A percentile compares a stretch with the other conserved stretches of the same genome.
phyloP scores from a whole-genome alignment of 1,140 invertebrate species.

The Holcopasites calliopsidis region DNA sequence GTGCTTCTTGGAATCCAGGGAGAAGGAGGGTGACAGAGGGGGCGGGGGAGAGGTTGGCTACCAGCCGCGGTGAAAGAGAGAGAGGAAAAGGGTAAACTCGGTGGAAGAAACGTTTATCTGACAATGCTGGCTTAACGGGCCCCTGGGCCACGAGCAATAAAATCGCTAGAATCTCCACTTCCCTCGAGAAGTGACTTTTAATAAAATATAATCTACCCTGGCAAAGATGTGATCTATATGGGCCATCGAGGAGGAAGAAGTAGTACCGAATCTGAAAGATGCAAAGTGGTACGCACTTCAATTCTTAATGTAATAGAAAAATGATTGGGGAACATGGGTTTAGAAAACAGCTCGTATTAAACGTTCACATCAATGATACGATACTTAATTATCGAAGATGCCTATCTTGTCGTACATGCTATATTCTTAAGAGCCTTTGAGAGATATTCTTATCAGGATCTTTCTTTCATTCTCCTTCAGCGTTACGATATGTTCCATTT shows the following conservation, averaged over 20 bases:
- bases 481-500: too few relatives aligned
- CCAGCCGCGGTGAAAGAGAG: constrained; percentile 6
- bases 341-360: too few relatives aligned
- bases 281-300: too few relatives aligned
- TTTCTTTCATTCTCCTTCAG: too few relatives aligned
- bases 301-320: too few relatives aligned
- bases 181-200: constrained; percentile 3
- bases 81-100: constrained; percentile 18
- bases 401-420: too few relatives aligned
- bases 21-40: neutral
- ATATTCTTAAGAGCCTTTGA: too few relatives aligned
- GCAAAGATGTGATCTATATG: neutral
- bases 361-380: too few relatives aligned
- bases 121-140: constrained; percentile 35
- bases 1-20: constrained; percentile 50
- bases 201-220: neutral
- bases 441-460: too few relatives aligned
- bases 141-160: constrained; percentile 8
- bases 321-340: too few relatives aligned
- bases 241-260: too few relatives aligned
- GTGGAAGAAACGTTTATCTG: constrained; percentile 30
- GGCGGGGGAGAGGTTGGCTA: constrained; percentile 1
- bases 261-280: neutral
- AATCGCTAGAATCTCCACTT: neutral
- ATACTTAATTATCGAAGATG: too few relatives aligned